These are phyloP conservation scores for Rhyacophila evoluta DNA, from an alignment of 2,888 invertebrate genomes.

Conservation along the genomic window DNA sequence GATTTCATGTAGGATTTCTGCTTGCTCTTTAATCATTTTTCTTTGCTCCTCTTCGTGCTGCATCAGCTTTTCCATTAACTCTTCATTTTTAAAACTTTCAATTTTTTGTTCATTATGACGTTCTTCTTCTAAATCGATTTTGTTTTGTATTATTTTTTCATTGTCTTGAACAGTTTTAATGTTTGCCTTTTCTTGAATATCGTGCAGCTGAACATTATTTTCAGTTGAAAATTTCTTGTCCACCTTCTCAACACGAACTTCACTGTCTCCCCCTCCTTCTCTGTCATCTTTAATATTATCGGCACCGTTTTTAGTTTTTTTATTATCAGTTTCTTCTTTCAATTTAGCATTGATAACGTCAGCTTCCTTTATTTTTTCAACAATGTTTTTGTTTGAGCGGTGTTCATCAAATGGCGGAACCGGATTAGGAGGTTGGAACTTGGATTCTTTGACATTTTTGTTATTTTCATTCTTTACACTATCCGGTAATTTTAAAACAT, in stretches of 20 bases:
- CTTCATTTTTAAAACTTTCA: constrained; percentile 64
- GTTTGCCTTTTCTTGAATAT: constrained; percentile 59
- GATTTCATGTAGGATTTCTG: constrained; percentile 73
- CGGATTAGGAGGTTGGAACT: constrained; percentile 66
- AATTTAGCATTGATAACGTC: background rate
- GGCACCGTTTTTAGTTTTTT: constrained; percentile 57
- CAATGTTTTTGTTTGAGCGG: constrained; percentile 32
- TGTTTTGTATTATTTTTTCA: constrained; percentile 35
- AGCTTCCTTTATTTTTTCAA: constrained; percentile 53
- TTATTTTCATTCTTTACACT: constrained; percentile 55
- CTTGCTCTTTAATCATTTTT: constrained; percentile 76
- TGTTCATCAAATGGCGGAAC: constrained; percentile 62
- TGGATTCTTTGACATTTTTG: constrained; percentile 63
- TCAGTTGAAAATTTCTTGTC: constrained; percentile 56
- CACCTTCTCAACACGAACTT: constrained; percentile 36
- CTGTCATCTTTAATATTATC: constrained; percentile 38
- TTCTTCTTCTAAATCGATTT: constrained; percentile 28
- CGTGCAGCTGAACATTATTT: constrained; percentile 58
- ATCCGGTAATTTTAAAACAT: constrained; percentile 33
- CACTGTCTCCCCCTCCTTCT: constrained; percentile 44
- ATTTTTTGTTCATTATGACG: constrained; percentile 56
- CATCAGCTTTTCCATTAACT: constrained; percentile 74
- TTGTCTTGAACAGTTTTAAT: constrained; percentile 45
- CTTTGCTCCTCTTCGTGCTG: constrained; percentile 77
- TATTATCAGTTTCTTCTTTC: constrained; percentile 17